Evolutionary conservation across 2,797 vertebrate species (phyloP).

Genomic region (Paguma larvata): DNA sequence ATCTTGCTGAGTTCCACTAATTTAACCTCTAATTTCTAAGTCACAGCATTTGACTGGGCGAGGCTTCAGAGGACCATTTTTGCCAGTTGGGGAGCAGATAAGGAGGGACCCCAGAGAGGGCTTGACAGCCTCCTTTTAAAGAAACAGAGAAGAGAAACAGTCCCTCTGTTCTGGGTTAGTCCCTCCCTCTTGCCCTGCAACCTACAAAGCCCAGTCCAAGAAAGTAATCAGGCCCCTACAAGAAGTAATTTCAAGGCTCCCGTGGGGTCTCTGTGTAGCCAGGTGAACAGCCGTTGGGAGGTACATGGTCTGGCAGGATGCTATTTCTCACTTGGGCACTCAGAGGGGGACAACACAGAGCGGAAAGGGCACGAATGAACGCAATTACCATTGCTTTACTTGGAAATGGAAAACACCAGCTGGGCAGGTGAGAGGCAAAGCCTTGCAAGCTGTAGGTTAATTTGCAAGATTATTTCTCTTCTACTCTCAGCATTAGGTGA

Average conservation of each 20-base stretch:
- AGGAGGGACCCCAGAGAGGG: neutral
- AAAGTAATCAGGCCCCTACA: conserved; percentile 24
- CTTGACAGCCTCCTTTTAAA: neutral
- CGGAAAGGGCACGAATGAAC: neutral
- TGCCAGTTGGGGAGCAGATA: neutral
- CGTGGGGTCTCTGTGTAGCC: neutral
- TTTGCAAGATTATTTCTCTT: neutral
- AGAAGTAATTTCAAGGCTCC: neutral
- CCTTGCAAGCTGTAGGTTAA: neutral
- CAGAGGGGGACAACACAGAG: too few species aligned
- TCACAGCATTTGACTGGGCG: neutral
- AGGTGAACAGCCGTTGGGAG: neutral
- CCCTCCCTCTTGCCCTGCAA: neutral
- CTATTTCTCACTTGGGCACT: neutral
- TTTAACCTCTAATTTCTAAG: neutral
- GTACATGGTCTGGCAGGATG: rapidly evolving
- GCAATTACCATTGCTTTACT: neutral
- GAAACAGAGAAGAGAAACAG: neutral
- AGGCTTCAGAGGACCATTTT: neutral
- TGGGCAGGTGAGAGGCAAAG: neutral
- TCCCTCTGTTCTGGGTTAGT: neutral
- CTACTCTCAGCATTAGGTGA: neutral
- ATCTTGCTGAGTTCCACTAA: neutral
- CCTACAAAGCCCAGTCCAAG: neutral
- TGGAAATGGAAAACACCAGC: neutral